These are phyloP conservation scores for Myanophis thanlyinensis DNA, from an alignment of 2,113 vertebrate species.

Conservation along the genomic window DNA sequence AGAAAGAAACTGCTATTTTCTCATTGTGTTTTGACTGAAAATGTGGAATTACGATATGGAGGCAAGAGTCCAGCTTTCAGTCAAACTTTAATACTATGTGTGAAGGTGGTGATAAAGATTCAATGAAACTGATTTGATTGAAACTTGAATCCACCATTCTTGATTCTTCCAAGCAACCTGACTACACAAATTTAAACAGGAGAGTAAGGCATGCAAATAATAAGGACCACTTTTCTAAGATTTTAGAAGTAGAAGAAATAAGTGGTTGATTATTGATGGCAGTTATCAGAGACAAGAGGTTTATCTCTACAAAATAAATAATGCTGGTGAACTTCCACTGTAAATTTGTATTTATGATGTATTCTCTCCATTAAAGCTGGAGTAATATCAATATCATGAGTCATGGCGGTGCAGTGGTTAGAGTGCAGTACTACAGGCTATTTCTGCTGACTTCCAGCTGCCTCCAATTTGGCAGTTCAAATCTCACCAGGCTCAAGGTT, in stretches of 20 bases:
- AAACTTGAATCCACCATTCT: background rate
- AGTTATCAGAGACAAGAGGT: background rate
- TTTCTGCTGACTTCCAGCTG: too few relatives aligned
- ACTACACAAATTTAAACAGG: background rate
- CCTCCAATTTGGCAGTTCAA: too few relatives aligned
- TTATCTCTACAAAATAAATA: background rate
- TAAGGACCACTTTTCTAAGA: background rate
- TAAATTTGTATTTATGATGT: background rate
- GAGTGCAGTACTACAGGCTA: too few relatives aligned
- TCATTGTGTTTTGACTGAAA: background rate
- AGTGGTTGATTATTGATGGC: background rate
- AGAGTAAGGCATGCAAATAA: background rate
- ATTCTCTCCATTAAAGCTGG: background rate
- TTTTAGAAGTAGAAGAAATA: background rate
- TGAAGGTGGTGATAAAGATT: background rate
- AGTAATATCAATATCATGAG: too few relatives aligned
- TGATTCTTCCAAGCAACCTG: background rate
- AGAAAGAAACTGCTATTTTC: conserved; percentile 21
- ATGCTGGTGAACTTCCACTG: background rate
- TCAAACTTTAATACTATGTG: conserved; percentile 15
- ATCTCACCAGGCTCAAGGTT: too few relatives aligned
- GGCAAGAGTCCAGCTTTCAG: conserved; percentile 25
- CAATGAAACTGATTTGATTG: background rate
- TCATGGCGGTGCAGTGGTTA: too few relatives aligned
- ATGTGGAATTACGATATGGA: conserved; percentile 30